Conservation (phyloP, 2,797 vertebrate genomes). For the Toxotes lorentzi region DNA sequence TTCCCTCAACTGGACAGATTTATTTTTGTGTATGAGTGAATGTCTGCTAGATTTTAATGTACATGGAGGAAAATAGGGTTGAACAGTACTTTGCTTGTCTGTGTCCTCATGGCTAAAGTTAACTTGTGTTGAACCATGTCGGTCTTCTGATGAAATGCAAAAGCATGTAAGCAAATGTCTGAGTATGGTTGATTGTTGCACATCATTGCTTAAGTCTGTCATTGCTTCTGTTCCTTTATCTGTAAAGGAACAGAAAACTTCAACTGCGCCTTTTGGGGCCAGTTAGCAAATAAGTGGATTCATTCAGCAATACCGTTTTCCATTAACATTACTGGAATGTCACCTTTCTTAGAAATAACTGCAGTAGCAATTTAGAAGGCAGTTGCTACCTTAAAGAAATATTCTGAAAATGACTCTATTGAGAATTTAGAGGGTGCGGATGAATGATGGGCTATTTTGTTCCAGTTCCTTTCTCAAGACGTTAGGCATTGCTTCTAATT, state of each 20-base stretch:
- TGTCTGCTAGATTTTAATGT: conserved; percentile 51
- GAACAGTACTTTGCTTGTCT: conserved; percentile 3
- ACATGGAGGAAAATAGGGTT: conserved; percentile 33
- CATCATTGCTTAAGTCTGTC: neutral
- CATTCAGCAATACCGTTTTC: conserved; percentile 16
- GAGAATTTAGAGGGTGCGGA: conserved; percentile 60
- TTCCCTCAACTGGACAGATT: conserved; percentile 73
- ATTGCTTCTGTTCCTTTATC: too few relatives aligned
- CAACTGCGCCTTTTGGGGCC: neutral
- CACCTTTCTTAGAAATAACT: conserved; percentile 49
- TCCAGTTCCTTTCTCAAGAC: conserved; percentile 60
- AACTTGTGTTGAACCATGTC: neutral
- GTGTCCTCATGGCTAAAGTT: conserved; percentile 19
- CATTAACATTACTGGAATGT: conserved; percentile 60
- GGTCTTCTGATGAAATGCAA: neutral
- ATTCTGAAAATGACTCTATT: conserved; percentile 57
- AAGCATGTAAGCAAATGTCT: neutral
- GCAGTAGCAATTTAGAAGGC: conserved; percentile 49
- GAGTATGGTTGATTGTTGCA: neutral
- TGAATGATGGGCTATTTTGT: conserved; percentile 51
- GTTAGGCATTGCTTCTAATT: conserved; percentile 61
- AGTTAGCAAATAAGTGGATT: conserved; percentile 14
- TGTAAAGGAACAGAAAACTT: conserved; percentile 7
- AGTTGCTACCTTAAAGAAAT: conserved; percentile 46
- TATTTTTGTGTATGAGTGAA: conserved; percentile 66